These are phyloP conservation scores for Sebastiscus albofasciatus DNA, from an alignment of 2,797 vertebrate species.

Conservation along the genomic window DNA sequence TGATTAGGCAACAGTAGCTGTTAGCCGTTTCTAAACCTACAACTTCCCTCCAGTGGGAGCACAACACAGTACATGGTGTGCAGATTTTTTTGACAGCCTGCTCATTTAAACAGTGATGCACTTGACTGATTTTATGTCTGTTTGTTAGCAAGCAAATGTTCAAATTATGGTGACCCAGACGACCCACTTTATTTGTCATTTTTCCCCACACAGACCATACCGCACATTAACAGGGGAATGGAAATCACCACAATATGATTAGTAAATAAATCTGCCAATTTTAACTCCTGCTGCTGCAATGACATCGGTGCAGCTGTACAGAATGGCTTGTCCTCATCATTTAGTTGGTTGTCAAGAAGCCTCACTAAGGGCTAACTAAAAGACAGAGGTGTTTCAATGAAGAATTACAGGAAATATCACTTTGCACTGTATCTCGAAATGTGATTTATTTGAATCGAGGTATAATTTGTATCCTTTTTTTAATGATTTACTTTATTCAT, in stretches of 20 bases:
- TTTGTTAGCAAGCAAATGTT: constrained; percentile 37
- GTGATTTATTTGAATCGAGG: background rate
- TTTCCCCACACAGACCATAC: background rate
- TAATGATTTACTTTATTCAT: background rate
- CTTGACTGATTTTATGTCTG: constrained; percentile 24
- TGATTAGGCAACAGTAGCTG: background rate
- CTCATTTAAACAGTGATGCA: constrained; percentile 21
- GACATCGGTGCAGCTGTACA: constrained; percentile 25
- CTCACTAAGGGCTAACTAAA: background rate
- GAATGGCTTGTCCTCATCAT: constrained; percentile 5
- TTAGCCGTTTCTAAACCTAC: constrained; percentile 3
- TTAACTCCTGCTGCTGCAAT: constrained; percentile 23
- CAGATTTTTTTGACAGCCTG: constrained; percentile 1
- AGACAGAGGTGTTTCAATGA: background rate
- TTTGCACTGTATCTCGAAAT: background rate
- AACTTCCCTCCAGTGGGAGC: background rate
- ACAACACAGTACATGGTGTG: background rate
- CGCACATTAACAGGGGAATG: background rate
- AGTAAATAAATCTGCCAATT: constrained; percentile 49
- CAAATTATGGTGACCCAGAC: constrained; percentile 22
- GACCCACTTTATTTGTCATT: constrained; percentile 38
- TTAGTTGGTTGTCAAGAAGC: background rate
- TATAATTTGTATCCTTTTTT: background rate
- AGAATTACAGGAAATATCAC: background rate
- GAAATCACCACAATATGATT: constrained; percentile 39